phyloP scores from a whole-genome alignment of 2,888 invertebrate genomes.

The Polia nebulosa region DNA sequence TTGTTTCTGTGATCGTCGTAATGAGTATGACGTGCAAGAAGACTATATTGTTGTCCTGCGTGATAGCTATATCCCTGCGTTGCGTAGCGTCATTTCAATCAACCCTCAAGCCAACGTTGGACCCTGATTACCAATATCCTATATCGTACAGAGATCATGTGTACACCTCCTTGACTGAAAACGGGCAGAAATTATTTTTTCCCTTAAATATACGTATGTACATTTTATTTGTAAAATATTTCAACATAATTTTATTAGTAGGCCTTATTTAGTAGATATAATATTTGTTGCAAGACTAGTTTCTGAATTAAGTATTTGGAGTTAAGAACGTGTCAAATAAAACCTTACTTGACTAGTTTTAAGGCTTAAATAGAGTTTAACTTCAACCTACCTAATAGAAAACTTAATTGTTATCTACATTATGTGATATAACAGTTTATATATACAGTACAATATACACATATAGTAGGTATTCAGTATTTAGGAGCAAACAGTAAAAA shows the following conservation, averaged over 20 bases:
- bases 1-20: conserved; percentile 2
- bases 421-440: no score
- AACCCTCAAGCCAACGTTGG: background rate
- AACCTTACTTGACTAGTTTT: no score
- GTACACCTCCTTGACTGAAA: conserved; percentile 70
- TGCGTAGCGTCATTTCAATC: background rate
- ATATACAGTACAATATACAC: no score
- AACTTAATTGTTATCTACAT: no score
- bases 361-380: no score
- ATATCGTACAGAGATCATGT: conserved; percentile 72
- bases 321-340: no score
- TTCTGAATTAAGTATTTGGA: no score
- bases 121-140: conserved; percentile 63
- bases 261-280: background rate
- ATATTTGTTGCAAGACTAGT: no score
- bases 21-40: conserved; percentile 33
- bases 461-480: no score
- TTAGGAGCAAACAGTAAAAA: no score
- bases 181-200: conserved; percentile 72
- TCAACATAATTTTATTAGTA: background rate
- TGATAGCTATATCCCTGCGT: conserved; percentile 14
- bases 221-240: conserved; percentile 9
- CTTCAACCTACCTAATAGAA: no score
- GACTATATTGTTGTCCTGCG: conserved; percentile 22
- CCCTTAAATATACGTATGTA: conserved; percentile 77